These are phyloP conservation scores for Himalopsyche japonica DNA, from an alignment of 2,888 invertebrate species.

Conservation along the genomic window DNA sequence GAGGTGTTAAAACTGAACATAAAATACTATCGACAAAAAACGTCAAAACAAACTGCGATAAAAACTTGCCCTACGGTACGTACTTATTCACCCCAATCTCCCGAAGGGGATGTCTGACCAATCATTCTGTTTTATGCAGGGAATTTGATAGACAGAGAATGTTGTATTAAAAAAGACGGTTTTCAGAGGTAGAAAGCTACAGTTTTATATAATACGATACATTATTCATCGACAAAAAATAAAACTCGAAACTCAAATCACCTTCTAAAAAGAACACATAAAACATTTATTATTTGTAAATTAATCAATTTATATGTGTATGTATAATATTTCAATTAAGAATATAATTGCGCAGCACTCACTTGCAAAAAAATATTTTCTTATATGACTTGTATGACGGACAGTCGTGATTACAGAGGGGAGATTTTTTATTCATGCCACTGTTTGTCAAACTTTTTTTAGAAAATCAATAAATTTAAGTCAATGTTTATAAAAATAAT, in stretches of 20 bases:
- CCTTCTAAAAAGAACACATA: too few species aligned
- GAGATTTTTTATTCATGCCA: neutral
- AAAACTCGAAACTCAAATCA: neutral
- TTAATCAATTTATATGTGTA: too few species aligned
- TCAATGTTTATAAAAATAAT: too few species aligned
- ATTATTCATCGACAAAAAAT: neutral
- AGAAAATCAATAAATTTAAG: neutral
- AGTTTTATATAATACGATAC: too few species aligned
- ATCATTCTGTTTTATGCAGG: neutral
- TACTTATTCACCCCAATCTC: neutral
- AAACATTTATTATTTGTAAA: too few species aligned
- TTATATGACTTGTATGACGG: neutral
- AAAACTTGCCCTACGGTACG: neutral
- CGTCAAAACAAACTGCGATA: neutral
- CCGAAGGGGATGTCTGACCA: neutral
- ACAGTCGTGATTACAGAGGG: neutral
- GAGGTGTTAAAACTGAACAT: neutral
- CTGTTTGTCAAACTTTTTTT: neutral
- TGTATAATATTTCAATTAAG: too few species aligned
- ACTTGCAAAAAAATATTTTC: neutral
- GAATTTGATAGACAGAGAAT: neutral
- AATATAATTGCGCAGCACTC: neutral
- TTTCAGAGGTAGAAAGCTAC: too few species aligned
- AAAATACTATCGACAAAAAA: neutral
- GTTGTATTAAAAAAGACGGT: neutral